Base-by-base conservation (phyloP, 2,888 invertebrate species). In the Amitus sp. region DNA sequence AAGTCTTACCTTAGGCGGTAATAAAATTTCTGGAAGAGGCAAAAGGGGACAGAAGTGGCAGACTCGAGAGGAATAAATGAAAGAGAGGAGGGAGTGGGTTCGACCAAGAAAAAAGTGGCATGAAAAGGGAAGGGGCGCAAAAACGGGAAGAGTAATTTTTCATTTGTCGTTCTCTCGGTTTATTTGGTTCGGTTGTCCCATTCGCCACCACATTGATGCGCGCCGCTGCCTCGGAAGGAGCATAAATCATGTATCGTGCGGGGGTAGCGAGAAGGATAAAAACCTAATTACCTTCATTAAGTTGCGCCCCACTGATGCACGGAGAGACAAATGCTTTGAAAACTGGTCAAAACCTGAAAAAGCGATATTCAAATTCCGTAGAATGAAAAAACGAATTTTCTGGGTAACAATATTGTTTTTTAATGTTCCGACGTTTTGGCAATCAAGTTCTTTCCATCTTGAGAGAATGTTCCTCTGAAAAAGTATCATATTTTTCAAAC, bases 231-330 rank as follows among this genome's bases (percentile, higher is more conserved):
- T 27, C 48, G 33, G 33, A 20, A 9, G 40, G 18, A 40, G 57
- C 64, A 67, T 67, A 62, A 67, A 65, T 67, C 67, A 65, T 60
- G 62, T 57, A 65, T 65, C 62, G 51, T 58, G 47, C 62, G 63
- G 72, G 70, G 72, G 67, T 69, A 47, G 62, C 66, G 67, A 65
- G 73, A 71, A 69, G 72, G 73, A 75, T 75, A 81, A 81, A 82
- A 82, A 82, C 80, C 78, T 80, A 81, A 82, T 82, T 81, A 80
- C 78, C 73, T 80, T 80, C 77, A 78, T 80, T 81, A 80, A 77
- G 71, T 71, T 74, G 70, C 51, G 70, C 72, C 73, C 67, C n/a
- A n/a, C n/a, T n/a, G n/a, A n/a, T n/a, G n/a, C n/a, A n/a, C n/a
- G n/a, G n/a, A n/a, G n/a, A n/a, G n/a, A n/a, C n/a, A n/a, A n/a